These are phyloP conservation scores for Nannoperca australis DNA, from an alignment of 2,797 vertebrate genomes.

Conservation along the genomic window DNA sequence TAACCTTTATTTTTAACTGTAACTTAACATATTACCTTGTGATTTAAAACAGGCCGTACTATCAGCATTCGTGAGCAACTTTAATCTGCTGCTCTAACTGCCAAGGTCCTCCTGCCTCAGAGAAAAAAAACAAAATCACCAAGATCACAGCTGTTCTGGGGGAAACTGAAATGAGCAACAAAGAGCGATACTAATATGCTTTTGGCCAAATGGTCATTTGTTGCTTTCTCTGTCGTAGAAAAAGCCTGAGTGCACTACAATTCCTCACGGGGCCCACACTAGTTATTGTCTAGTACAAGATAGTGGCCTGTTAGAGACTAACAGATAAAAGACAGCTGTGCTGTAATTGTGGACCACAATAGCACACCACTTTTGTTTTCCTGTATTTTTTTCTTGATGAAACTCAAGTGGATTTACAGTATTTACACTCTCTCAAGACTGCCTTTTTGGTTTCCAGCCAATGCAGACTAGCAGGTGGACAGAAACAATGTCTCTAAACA, in stretches of 20 bases:
- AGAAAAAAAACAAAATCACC: conserved; percentile 30
- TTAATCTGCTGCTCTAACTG: conserved; percentile 65
- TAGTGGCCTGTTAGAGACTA: conserved; percentile 34
- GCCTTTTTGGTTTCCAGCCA: conserved; percentile 44
- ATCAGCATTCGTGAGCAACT: conserved; percentile 41
- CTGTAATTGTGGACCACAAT: conserved; percentile 44
- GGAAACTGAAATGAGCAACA: conserved; percentile 27
- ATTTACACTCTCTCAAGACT: conserved; percentile 41
- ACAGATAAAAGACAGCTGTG: conserved; percentile 37
- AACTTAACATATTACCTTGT: conserved; percentile 22
- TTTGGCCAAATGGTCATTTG: conserved; percentile 40
- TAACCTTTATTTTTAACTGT: conserved; percentile 38
- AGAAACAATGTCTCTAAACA: conserved; percentile 41
- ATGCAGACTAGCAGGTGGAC: conserved; percentile 35
- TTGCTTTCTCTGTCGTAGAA: conserved; percentile 30
- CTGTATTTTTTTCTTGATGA: conserved; percentile 46
- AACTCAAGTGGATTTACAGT: conserved; percentile 50
- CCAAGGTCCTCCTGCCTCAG: conserved; percentile 62
- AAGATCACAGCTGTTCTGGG: conserved; percentile 44
- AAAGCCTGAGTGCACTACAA: conserved; percentile 24
- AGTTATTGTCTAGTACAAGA: conserved; percentile 30
- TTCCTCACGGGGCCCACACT: conserved; percentile 15
- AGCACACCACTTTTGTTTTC: conserved; percentile 33
- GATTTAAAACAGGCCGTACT: conserved; percentile 43
- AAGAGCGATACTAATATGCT: conserved; percentile 22